A percentile compares a stretch with the other conserved stretches of the same genome.
These are phyloP conservation scores for Pseudanteris insignis DNA, from an alignment of 2,888 invertebrate species.

Conservation along the genomic window DNA sequence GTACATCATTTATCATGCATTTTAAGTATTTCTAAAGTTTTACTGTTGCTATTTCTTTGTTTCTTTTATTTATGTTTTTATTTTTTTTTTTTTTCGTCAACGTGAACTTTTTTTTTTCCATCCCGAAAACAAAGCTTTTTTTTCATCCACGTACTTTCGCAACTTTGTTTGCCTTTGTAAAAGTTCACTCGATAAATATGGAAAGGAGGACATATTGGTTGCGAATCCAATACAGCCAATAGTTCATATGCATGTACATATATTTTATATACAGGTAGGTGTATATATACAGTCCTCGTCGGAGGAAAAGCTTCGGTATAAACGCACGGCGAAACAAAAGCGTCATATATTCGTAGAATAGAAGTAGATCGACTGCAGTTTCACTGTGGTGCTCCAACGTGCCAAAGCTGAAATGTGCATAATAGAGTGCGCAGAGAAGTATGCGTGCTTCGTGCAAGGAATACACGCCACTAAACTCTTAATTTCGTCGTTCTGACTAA, in stretches of 20 bases:
- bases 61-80: too few relatives aligned
- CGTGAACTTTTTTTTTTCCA: too few relatives aligned
- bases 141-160: too few relatives aligned
- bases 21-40: too few relatives aligned
- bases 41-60: too few relatives aligned
- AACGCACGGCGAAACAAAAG: slow-evolving; percentile 40
- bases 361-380: slow-evolving; percentile 42
- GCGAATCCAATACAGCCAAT: slow-evolving; percentile 15
- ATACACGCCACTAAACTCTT: slow-evolving; percentile 42
- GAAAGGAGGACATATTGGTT: too few relatives aligned
- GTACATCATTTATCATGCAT: not conserved
- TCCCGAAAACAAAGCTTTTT: too few relatives aligned
- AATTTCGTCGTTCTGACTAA: slow-evolving; percentile 32
- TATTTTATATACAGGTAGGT: slow-evolving; percentile 15
- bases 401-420: slow-evolving; percentile 45
- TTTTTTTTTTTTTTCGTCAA: too few relatives aligned
- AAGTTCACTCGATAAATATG: too few relatives aligned
- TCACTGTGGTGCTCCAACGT: slow-evolving; percentile 41
- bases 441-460: slow-evolving; percentile 44
- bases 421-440: slow-evolving; percentile 41
- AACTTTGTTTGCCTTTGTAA: too few relatives aligned
- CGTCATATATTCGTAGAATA: slow-evolving; percentile 39
- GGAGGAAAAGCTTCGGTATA: slow-evolving; percentile 33
- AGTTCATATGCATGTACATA: slow-evolving; percentile 26
- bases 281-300: slow-evolving; percentile 14